Base-by-base conservation (phyloP, 2,797 vertebrate species). In the Clarias fuscus region DNA sequence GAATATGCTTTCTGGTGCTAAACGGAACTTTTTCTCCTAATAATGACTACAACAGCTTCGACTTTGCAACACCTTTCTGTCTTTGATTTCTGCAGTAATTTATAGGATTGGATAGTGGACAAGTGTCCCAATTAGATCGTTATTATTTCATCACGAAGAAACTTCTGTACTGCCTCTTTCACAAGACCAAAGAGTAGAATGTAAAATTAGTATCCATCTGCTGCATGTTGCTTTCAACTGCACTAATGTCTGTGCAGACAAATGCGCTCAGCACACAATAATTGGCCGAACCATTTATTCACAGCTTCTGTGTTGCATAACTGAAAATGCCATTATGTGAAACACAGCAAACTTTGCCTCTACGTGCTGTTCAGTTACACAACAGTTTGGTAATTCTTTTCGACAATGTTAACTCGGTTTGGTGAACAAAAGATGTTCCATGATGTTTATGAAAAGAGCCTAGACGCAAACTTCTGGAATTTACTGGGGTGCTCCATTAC, bases 71-170 rank as follows among this genome's bases (percentile, higher is more conserved):
- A 92, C 88, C 93, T 94, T 93, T 93, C 91, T 89, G 90, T 90
- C 90, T 93, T 92, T 91, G 90, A 87, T 93, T 93, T 92, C 90
- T 90, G 91, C 88, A 92, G 91, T 94, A 93, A 93, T 93, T 93
- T 92, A 82, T 82, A 68, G 43, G n/a, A 68, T 68, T 82, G 64
- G 92, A 93, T 90, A 91, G 91, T 92, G 93, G 91, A 94, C 93
- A 94, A 94, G 93, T 87, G 91, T 92, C 92, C 91, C 92, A 94
- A 94, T 95, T 95, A 95, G 91, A 83, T 90, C 17, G 67, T 88
- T 91, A 92, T 95, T 93, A 93, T 94, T 93, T 92, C 89, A 91
- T 92, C 87, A 88, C 76, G 88, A 90, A 83, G 89, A 88, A 88
- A 90, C 88, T 89, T 88, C 92, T 90, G 86, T 88, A 18, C 62